Percentiles rank a stretch among this genome's conserved stretches.
Evolutionary conservation across 1,140 invertebrate species (phyloP).

Genomic region (Trachelipus rathkii): DNA sequence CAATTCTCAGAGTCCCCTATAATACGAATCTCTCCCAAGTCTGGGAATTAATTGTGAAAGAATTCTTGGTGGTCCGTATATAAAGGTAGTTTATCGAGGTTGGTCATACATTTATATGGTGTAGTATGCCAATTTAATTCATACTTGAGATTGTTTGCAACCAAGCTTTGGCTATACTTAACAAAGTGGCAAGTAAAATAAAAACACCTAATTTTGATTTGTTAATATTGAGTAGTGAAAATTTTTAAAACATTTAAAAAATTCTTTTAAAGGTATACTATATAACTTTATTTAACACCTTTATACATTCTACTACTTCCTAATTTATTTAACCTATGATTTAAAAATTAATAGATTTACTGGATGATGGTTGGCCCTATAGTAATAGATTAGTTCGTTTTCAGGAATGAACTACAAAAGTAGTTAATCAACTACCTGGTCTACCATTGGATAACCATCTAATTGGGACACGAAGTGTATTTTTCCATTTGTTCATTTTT

Average conservation of each 20-base stretch:
- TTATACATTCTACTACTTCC: neutral
- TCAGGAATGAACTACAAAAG: neutral
- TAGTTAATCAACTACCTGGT: conserved; percentile 65
- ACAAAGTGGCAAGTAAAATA: too few relatives aligned
- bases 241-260: neutral
- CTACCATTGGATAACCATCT: conserved; percentile 88
- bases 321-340: neutral
- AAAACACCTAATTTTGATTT: neutral
- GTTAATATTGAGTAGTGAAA: neutral
- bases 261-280: neutral
- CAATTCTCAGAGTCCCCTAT: neutral
- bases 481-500: conserved; percentile 25
- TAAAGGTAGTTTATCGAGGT: neutral
- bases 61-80: neutral
- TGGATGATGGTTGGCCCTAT: neutral
- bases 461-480: conserved; percentile 86
- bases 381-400: neutral
- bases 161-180: too few relatives aligned
- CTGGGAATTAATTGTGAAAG: neutral
- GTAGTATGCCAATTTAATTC: neutral
- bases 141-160: too few relatives aligned
- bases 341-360: neutral
- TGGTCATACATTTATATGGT: neutral
- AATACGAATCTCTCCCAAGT: neutral
- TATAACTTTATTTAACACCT: too few relatives aligned